Evolutionary conservation across 2,888 invertebrate genomes (phyloP).

Genomic region (Crocallis elinguaria): DNA sequence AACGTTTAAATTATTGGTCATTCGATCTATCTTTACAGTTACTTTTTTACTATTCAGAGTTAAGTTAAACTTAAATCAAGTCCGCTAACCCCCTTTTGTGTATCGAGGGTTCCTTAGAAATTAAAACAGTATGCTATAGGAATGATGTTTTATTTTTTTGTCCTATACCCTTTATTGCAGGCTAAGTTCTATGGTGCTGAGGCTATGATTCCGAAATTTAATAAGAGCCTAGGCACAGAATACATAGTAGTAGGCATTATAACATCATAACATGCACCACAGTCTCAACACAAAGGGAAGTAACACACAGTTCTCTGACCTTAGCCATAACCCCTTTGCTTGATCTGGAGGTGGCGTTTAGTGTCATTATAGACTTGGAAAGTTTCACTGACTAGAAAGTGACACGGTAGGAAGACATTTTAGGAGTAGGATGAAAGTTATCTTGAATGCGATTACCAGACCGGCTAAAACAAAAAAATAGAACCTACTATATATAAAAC

Average conservation of each 20-base stretch:
- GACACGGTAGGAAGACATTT: slow-evolving; percentile 93
- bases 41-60: slow-evolving; percentile 79
- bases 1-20: slow-evolving; percentile 45
- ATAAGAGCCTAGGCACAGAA: no score
- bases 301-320: no score
- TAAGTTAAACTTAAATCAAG: slow-evolving; percentile 80
- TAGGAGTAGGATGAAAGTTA: slow-evolving; percentile 82
- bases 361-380: no score
- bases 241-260: no score
- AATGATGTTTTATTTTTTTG: slow-evolving; percentile 72
- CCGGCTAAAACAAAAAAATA: slow-evolving; percentile 48
- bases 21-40: slow-evolving; percentile 65
- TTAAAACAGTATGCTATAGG: slow-evolving; percentile 84
- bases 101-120: slow-evolving; percentile 84
- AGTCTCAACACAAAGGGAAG: no score
- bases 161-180: neutral
- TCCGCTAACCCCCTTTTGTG: slow-evolving; percentile 82
- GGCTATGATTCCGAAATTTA: neutral
- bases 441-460: slow-evolving; percentile 49
- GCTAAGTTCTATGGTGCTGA: no score
- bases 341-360: no score
- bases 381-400: slow-evolving; percentile 90
- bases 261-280: no score
- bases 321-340: no score
- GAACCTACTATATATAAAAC: no score